Base-by-base conservation (phyloP, 2,888 invertebrate genomes). In the Liopterus haemorrhoidalis region DNA sequence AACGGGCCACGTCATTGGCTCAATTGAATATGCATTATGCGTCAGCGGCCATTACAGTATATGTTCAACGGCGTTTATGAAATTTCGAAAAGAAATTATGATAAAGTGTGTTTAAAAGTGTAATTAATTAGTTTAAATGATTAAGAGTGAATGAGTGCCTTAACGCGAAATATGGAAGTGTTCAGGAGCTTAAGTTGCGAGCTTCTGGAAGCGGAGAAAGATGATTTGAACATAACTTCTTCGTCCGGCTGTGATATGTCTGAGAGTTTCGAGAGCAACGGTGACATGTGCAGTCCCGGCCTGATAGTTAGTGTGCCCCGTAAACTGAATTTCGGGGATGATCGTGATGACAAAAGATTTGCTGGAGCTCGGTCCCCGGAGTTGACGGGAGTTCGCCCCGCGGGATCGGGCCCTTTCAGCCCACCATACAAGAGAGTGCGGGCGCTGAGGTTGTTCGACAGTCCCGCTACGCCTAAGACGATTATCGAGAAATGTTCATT, bases 381-480 rank as follows among this genome's bases (percentile, higher is more conserved):
- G 22, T 31, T 31, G 5, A 15, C 32, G 19, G 4, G 41, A 14
- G 8, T 43, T 53, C 40, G 57, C 53, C 21, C 57, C 60, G 30
- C 62, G 59, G 56, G 54, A 58, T 33, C 55, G 55, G 24, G 24
- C 3, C 15, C 68, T 8, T 70, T 68, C 49, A 74, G 74, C 60
- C 80, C 80, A 21, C 80, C 80, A 5, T 78, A 77, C 53, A 74
- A 75, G 54, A 64, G 74, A 53, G 75, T 78, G 22, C 62, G 75
- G 52, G 74, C 79, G 1, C 60, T 70, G 59, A 79, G 88, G 55
- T 69, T 92, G 1, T 87, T 87, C 60, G 89, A 90, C 69, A 85
- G 85, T 38, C 90, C 90, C 1, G 81, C 85, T 51, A 89, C 90
- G 3, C 90, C 91, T 3, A 89, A 88, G 69, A 87, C 87, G 0